A percentile compares a stretch with the other conserved stretches of the same genome.
Evolutionary conservation across 2,888 invertebrate species (phyloP).

Genomic region (Drosophila dives): DNA sequence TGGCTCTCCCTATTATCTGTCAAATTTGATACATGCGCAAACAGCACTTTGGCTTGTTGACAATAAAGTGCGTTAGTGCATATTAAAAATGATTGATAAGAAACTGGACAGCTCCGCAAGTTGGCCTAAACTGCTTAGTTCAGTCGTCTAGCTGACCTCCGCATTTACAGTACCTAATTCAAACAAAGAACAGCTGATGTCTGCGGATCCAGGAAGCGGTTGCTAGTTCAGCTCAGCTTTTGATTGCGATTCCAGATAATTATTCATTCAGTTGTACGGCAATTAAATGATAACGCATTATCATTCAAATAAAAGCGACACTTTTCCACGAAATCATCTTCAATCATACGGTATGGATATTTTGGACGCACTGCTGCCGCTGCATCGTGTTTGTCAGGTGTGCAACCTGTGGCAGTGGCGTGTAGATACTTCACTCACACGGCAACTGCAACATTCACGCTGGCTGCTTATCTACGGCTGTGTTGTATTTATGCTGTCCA

Average conservation of each 20-base stretch:
- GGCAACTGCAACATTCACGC: slow-evolving; percentile 51
- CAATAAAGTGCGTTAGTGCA: slow-evolving; percentile 47
- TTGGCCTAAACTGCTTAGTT: neutral
- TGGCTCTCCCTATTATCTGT: slow-evolving; percentile 47
- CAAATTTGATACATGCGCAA: slow-evolving; percentile 46
- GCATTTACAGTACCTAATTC: neutral
- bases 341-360: slow-evolving; percentile 66
- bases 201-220: neutral
- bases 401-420: slow-evolving; percentile 67
- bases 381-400: slow-evolving; percentile 67
- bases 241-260: neutral
- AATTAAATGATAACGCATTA: slow-evolving; percentile 43
- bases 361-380: slow-evolving; percentile 55
- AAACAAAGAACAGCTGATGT: neutral
- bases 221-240: neutral
- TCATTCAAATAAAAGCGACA: neutral
- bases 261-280: slow-evolving; percentile 14
- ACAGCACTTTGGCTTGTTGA: slow-evolving; percentile 50
- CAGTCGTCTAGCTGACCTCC: slow-evolving; percentile 12
- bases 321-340: neutral
- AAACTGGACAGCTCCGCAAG: neutral
- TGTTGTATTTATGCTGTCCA: slow-evolving; percentile 48
- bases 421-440: slow-evolving; percentile 46
- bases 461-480: slow-evolving; percentile 68
- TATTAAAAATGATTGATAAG: slow-evolving; percentile 63